Conservation (phyloP, 2,113 vertebrate species). For the Cettia cetti region DNA sequence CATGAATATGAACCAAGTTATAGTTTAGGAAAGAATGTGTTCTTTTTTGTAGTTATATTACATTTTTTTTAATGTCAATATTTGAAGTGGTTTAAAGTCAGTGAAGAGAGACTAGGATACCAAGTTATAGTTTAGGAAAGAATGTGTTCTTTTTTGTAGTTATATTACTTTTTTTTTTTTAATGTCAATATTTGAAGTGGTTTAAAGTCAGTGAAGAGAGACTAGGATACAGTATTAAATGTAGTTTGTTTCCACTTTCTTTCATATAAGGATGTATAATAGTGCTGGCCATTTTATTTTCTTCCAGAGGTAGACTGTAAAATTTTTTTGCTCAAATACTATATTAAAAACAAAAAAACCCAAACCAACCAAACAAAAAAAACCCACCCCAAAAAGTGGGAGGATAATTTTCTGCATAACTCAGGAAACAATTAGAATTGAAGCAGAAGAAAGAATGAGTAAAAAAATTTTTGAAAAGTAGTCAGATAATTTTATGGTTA, state of each 20-base stretch:
- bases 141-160: neutral
- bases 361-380: no score
- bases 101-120: neutral
- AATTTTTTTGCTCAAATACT: neutral
- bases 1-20: neutral
- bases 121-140: neutral
- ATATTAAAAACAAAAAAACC: neutral
- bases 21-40: neutral
- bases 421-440: neutral
- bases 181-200: neutral
- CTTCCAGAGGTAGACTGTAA: neutral
- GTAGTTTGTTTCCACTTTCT: neutral
- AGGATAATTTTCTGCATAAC: neutral
- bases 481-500: neutral
- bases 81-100: neutral
- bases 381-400: neutral
- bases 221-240: neutral
- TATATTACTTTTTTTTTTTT: neutral
- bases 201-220: neutral
- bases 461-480: neutral
- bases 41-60: neutral
- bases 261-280: neutral
- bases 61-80: neutral
- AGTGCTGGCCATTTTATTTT: neutral
- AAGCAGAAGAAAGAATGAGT: neutral